Evolutionary conservation across 2,113 vertebrate species (phyloP).

Genomic region (Ranitomeya imitator): DNA sequence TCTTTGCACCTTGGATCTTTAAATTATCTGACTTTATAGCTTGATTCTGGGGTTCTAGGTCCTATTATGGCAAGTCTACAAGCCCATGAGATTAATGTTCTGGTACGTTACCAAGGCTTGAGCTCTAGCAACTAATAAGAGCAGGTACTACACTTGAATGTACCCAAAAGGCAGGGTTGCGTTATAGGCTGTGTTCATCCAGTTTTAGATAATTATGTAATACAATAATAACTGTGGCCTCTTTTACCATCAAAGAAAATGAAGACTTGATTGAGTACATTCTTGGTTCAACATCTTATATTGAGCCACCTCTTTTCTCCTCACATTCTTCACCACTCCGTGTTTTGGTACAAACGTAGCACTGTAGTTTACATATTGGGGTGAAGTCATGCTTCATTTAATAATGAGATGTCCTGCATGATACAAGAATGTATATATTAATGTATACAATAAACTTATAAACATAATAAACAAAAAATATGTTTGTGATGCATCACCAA

Average conservation of each 20-base stretch:
- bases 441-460: background rate
- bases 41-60: no score
- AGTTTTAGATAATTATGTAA: background rate
- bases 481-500: background rate
- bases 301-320: background rate
- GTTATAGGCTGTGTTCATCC: no score
- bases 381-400: background rate
- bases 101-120: no score
- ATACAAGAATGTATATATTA: background rate
- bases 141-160: no score
- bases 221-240: background rate
- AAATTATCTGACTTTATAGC: no score
- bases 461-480: background rate
- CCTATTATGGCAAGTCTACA: no score
- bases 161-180: no score
- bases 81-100: no score
- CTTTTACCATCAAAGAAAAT: background rate
- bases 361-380: background rate
- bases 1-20: no score
- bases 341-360: background rate
- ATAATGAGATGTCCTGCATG: background rate
- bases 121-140: no score
- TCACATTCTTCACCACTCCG: background rate
- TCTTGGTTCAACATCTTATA: background rate
- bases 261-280: background rate